Evolutionary conservation across 2,888 invertebrate species (phyloP).

Genomic region (Ceratothoa steindachneri): DNA sequence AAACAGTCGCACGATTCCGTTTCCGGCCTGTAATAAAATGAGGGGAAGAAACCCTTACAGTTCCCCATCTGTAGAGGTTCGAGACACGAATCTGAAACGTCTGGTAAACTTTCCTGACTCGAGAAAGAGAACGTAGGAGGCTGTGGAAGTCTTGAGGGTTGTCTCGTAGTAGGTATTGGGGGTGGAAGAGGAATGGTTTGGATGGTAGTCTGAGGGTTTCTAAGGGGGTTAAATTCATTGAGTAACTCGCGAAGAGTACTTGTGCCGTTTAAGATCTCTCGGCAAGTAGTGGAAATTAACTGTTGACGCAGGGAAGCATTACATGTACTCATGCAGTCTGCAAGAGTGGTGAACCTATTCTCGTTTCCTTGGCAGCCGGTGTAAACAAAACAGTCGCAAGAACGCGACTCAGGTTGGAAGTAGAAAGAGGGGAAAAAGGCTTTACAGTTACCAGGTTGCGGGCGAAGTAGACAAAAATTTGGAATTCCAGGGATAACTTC

Average conservation of each 20-base stretch:
- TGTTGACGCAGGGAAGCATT: neutral
- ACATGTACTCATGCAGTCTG: neutral
- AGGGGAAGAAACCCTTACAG: neutral
- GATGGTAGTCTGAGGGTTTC: too few species aligned
- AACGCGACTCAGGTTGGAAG: neutral
- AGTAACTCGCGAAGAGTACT: too few species aligned
- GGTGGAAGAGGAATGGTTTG: too few species aligned
- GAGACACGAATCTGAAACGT: neutral
- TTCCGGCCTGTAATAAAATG: neutral
- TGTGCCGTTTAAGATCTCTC: neutral
- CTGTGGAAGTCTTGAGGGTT: too few species aligned
- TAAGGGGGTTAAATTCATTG: too few species aligned
- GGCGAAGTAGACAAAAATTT: neutral
- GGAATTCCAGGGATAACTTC: neutral
- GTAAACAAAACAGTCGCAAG: neutral
- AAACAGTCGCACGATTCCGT: neutral
- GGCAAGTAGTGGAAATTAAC: neutral
- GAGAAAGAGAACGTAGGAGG: too few species aligned
- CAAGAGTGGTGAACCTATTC: neutral
- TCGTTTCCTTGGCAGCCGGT: neutral
- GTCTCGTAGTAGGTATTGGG: too few species aligned
- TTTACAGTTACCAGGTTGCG: neutral
- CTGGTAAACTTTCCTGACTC: neutral
- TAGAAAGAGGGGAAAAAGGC: neutral
- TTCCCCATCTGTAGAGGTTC: neutral